These are phyloP conservation scores for Otus sunia DNA, from an alignment of 2,113 vertebrate species.

Conservation along the genomic window DNA sequence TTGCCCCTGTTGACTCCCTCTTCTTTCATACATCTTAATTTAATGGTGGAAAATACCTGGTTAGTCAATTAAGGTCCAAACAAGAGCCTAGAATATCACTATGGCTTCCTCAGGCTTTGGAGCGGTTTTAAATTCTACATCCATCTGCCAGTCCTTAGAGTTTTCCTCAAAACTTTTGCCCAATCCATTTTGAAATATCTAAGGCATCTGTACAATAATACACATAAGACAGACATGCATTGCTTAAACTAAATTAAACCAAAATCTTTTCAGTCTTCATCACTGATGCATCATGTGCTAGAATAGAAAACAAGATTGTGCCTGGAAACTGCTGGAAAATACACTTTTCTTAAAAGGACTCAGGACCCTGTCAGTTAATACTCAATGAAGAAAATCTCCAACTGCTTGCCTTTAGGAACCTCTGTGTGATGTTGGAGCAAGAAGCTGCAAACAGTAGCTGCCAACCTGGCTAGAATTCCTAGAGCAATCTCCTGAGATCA, in stretches of 20 bases:
- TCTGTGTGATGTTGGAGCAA: slow-evolving; percentile 45
- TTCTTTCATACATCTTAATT: background rate
- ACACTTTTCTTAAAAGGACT: background rate
- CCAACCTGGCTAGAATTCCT: slow-evolving; percentile 64
- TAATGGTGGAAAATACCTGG: background rate
- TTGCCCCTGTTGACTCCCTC: background rate
- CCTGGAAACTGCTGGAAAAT: slow-evolving; percentile 23
- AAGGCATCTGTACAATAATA: background rate
- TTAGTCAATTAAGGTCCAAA: background rate
- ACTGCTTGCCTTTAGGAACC: slow-evolving; percentile 16
- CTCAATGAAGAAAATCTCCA: slow-evolving; percentile 33
- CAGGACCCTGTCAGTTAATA: background rate
- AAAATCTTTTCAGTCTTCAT: background rate
- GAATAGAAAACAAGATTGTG: background rate
- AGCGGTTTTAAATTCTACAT: background rate
- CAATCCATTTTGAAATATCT: background rate
- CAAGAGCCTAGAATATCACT: background rate
- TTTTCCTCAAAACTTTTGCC: background rate
- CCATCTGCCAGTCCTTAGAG: background rate
- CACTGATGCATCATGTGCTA: background rate
- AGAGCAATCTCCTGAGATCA: slow-evolving; percentile 60
- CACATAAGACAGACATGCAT: background rate
- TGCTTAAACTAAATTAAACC: background rate
- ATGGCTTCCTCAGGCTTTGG: background rate
- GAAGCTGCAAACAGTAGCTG: slow-evolving; percentile 62